Base-by-base conservation (phyloP, 1,140 invertebrate genomes). In the Brachionus sp. region DNA sequence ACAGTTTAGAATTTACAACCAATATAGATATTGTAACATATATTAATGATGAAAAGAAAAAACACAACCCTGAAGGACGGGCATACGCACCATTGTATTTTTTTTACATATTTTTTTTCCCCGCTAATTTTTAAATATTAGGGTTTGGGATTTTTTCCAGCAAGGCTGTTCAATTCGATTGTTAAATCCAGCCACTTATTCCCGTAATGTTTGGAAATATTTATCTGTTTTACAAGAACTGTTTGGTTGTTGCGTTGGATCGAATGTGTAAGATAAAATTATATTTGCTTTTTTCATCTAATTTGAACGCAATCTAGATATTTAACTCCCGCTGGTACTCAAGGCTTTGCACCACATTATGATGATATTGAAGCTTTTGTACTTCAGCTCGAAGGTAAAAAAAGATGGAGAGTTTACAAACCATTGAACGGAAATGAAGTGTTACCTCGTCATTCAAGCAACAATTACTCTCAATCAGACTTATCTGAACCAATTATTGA, bases 281-380 rank as follows among this genome's bases (percentile, higher is more conserved):
- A 29, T 29, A 29, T 29, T 29, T 29, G 29, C 29, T 29, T 75
- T 10, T 35, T 35, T 33, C 23, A 42, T 50, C 5, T 33, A 13
- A 35, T 16, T n/a, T 16, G 50, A 57, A 6, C n/a, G 6, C 23
- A 84, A 77, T 86, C 83, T 86, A 57, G 91, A 12, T 98, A 98
- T 87, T 88, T 98, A 64, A 98, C 97, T n/a, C 97, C 97, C 13
- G 93, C 95, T 7, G 93, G 93, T 82, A 94, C 93, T 85, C 96
- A 98, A 91, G 96, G 97, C 0, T 98, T 98, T 91, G 96, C 97
- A 2, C 96, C 97, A 0, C 96, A 98, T 90, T 98, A 93, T 89
- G 80, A 99, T 90, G 97, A 99, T 86, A 98, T 98, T 85, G 97
- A 99, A 90, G 97, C 96, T 13, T 98, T 99, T 88, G 92, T 99